These are phyloP conservation scores for Perognathus longimembris DNA, from an alignment of 2,113 vertebrate species.

Conservation along the genomic window DNA sequence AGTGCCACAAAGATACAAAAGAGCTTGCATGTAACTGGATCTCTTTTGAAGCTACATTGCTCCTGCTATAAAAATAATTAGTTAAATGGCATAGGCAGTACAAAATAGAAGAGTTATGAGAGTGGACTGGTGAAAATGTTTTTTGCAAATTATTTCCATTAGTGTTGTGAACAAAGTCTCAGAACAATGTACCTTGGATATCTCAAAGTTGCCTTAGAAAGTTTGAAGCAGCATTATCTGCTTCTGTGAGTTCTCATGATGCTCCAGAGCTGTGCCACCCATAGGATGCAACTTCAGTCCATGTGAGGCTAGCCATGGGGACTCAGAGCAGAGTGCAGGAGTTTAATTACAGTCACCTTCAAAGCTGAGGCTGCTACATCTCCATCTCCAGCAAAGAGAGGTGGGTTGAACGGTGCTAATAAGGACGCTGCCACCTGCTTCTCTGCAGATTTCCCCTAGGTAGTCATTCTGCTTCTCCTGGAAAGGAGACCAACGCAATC, in stretches of 20 bases:
- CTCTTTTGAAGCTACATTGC: conserved; percentile 31
- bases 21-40: not conserved
- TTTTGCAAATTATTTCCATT: conserved; percentile 59
- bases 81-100: conserved; percentile 12
- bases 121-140: conserved; percentile 8
- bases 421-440: conserved; percentile 75
- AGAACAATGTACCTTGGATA: conserved; percentile 42
- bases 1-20: not conserved
- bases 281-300: conserved; percentile 11
- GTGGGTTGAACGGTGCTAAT: conserved; percentile 80
- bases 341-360: conserved; percentile 65
- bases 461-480: conserved; percentile 67
- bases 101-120: not conserved
- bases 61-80: conserved; percentile 53
- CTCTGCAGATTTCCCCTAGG: conserved; percentile 56
- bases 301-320: conserved; percentile 18
- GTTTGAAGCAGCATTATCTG: conserved; percentile 49
- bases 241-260: conserved; percentile 53
- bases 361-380: conserved; percentile 50
- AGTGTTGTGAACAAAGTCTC: conserved; percentile 76
- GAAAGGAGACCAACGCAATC: conserved; percentile 73
- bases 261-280: not conserved
- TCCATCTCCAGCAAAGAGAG: conserved; percentile 72
- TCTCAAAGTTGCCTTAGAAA: conserved; percentile 71
- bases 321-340: conserved; percentile 27